phyloP scores from a whole-genome alignment of 2,888 invertebrate species.

The Frankliniella intonsa region DNA sequence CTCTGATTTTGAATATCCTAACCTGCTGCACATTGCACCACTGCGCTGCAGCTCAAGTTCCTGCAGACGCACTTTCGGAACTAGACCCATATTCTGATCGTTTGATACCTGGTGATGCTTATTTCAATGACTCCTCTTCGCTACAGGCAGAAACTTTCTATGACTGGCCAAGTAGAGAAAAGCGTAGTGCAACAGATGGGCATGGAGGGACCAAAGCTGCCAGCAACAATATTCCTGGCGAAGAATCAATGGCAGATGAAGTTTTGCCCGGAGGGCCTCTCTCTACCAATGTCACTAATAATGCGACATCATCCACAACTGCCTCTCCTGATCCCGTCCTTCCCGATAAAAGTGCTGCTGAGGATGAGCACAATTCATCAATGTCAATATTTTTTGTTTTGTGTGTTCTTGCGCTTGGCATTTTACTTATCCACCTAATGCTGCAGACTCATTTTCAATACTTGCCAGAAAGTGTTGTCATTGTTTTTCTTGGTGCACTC shows the following conservation, averaged over 20 bases:
- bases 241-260: not conserved
- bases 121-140: not conserved
- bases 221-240: not conserved
- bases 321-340: slow-evolving; percentile 68
- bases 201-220: not conserved
- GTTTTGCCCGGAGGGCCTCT: not conserved
- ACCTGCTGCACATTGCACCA: not conserved
- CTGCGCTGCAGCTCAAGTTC: not conserved
- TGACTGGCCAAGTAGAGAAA: not conserved
- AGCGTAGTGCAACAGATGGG: slow-evolving; percentile 19
- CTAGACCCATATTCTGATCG: not conserved
- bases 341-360: slow-evolving; percentile 85
- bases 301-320: slow-evolving; percentile 47
- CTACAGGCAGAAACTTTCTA: slow-evolving; percentile 28
- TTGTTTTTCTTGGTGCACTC: slow-evolving; percentile 89
- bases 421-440: slow-evolving; percentile 90
- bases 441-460: slow-evolving; percentile 94
- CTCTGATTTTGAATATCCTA: not conserved
- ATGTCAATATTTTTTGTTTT: slow-evolving; percentile 98
- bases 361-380: slow-evolving; percentile 94
- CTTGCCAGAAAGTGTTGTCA: slow-evolving; percentile 95
- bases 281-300: not conserved
- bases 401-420: slow-evolving; percentile 89
- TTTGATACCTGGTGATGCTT: not conserved
- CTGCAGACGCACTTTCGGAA: not conserved